These are phyloP conservation scores for Scaptodrosophila lebanonensis DNA, from an alignment of 1,140 invertebrate species.

Conservation along the genomic window DNA sequence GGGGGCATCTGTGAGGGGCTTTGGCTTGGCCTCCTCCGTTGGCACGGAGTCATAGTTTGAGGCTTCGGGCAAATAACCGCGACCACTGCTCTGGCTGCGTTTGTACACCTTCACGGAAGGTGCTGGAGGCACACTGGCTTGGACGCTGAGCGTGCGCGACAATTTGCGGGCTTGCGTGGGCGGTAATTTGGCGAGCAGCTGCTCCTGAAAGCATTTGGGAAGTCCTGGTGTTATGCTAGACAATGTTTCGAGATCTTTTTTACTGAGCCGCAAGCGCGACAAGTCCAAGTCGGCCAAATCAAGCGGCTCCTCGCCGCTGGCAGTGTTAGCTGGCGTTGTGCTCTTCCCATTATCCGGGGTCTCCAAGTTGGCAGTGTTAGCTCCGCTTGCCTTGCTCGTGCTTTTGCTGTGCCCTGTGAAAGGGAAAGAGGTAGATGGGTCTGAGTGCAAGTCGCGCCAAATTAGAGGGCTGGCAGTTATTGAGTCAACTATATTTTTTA, in stretches of 20 bases:
- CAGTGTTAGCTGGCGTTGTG: background rate
- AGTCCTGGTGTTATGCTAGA: slow-evolving; percentile 82
- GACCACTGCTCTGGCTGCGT: slow-evolving; percentile 70
- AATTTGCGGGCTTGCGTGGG: slow-evolving; percentile 81
- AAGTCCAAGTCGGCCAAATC: slow-evolving; percentile 82
- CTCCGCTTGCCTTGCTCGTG: slow-evolving; percentile 28
- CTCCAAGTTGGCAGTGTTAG: slow-evolving; percentile 43
- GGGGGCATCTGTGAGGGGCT: slow-evolving; percentile 41
- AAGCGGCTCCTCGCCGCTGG: slow-evolving; percentile 77
- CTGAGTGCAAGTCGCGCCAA: background rate
- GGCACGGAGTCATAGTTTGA: background rate
- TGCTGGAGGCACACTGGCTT: slow-evolving; percentile 44
- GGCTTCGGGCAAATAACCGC: slow-evolving; percentile 37
- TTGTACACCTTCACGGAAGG: slow-evolving; percentile 55
- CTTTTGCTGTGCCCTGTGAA: slow-evolving; percentile 43
- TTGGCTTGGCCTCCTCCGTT: slow-evolving; percentile 24
- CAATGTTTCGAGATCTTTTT: slow-evolving; percentile 82
- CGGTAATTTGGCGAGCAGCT: slow-evolving; percentile 81
- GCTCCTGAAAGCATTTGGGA: slow-evolving; percentile 81
- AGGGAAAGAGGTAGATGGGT: slow-evolving; percentile 3
- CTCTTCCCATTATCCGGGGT: background rate
- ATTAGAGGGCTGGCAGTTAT: background rate
- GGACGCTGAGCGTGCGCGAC: slow-evolving; percentile 81
- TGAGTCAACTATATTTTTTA: too few relatives aligned
- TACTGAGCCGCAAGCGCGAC: slow-evolving; percentile 81